A percentile compares a stretch with the other conserved stretches of the same genome.
phyloP scores from a whole-genome alignment of 2,797 vertebrate genomes.

The Cyprinodon diabolis region DNA sequence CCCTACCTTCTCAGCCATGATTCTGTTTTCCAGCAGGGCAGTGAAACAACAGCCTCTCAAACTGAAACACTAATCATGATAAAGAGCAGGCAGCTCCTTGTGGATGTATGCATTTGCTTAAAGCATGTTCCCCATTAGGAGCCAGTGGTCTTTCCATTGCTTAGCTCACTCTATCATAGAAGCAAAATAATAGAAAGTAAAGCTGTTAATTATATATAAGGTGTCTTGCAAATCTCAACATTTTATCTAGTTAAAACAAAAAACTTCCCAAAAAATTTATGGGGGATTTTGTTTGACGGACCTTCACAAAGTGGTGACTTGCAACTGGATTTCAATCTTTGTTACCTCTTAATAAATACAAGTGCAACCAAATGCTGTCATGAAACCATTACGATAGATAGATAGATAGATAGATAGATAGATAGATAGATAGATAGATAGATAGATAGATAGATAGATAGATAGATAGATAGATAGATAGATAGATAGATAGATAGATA shows the following conservation, averaged over 20 bases:
- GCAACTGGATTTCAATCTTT: too few relatives aligned
- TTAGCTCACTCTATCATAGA: not conserved
- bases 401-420: not conserved
- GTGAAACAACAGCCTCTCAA: slow-evolving; percentile 15
- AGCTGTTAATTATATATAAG: not conserved
- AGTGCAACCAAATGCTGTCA: too few relatives aligned
- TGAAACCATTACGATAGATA: not conserved
- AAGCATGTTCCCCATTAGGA: slow-evolving; percentile 16
- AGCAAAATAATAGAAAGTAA: slow-evolving; percentile 7
- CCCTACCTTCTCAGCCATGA: slow-evolving; percentile 16
- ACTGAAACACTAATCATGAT: slow-evolving; percentile 23
- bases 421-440: slow-evolving; percentile 9
- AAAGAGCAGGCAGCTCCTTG: slow-evolving; percentile 15
- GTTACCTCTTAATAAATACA: too few relatives aligned
- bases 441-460: slow-evolving; percentile 12
- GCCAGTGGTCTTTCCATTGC: too few relatives aligned
- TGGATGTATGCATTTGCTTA: slow-evolving; percentile 24
- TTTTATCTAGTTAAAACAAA: too few relatives aligned
- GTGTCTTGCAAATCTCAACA: not conserved
- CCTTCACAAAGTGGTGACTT: too few relatives aligned
- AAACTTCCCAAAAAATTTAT: too few relatives aligned
- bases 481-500: slow-evolving; percentile 11
- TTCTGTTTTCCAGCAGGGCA: slow-evolving; percentile 25
- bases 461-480: slow-evolving; percentile 24
- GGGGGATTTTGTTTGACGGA: too few relatives aligned